Evolutionary conservation across 92 coral and sea anemone genomes (phyloP).

Genomic region (Porites rus): DNA sequence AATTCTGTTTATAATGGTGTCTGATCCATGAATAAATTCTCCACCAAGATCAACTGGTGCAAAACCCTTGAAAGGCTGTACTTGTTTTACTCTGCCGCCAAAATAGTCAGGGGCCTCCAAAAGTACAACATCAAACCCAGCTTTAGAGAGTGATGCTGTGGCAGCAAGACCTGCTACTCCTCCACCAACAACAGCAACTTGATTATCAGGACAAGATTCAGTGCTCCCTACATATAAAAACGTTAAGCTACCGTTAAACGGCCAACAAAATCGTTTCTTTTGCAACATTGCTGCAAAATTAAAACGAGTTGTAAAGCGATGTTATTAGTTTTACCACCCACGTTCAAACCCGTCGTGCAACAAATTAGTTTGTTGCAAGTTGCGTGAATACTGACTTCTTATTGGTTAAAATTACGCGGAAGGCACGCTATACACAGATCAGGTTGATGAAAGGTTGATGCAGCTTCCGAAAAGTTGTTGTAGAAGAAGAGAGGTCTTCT

Average conservation of each 20-base stretch:
- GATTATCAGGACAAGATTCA: conserved; percentile 21
- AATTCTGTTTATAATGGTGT: conserved; percentile 66
- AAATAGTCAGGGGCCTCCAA: conserved; percentile 91
- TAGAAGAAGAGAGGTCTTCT: no score
- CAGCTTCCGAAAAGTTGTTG: no score
- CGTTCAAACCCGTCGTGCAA: no score
- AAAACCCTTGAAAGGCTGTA: conserved; percentile 79
- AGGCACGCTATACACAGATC: no score
- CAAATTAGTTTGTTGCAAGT: no score
- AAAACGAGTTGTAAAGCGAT: no score
- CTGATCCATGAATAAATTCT: conserved; percentile 91
- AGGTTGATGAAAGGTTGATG: no score
- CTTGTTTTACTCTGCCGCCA: conserved; percentile 93
- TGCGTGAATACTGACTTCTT: no score
- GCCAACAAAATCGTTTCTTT: no score
- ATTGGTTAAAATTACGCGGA: no score
- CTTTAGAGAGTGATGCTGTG: conserved; percentile 69
- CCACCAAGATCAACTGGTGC: conserved; percentile 96
- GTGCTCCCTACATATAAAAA: neutral
- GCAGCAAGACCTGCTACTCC: conserved; percentile 95
- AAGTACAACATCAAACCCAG: conserved; percentile 80
- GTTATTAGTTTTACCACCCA: no score
- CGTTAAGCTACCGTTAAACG: neutral
- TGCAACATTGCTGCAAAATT: no score
- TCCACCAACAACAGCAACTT: conserved; percentile 90